Conservation (phyloP, 2,888 invertebrate species). For the Dasysyrphus albostriatus region DNA sequence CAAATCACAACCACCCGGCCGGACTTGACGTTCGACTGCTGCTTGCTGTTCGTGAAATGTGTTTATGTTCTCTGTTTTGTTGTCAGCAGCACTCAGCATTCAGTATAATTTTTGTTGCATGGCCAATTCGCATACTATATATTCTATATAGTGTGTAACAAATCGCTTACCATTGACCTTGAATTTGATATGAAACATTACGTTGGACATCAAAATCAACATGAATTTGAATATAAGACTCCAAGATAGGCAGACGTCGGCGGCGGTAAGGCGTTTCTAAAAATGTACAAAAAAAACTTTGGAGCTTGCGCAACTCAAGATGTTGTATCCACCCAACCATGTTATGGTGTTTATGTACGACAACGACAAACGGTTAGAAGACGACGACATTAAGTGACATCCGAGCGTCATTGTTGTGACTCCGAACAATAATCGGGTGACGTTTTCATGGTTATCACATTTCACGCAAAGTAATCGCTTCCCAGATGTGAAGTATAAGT, state of each 20-base stretch:
- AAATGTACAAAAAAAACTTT: slow-evolving; percentile 22
- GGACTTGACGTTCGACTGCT: slow-evolving; percentile 19
- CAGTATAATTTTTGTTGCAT: slow-evolving; percentile 62
- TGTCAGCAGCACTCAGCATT: slow-evolving; percentile 16
- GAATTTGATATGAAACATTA: slow-evolving; percentile 56
- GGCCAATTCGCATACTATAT: slow-evolving; percentile 48
- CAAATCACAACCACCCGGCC: slow-evolving; percentile 22
- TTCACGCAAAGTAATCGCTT: slow-evolving; percentile 29
- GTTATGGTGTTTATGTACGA: slow-evolving; percentile 51
- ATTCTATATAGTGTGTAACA: slow-evolving; percentile 56
- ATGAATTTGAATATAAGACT: slow-evolving; percentile 44
- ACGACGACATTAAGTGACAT: slow-evolving; percentile 46
- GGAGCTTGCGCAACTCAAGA: slow-evolving; percentile 43
- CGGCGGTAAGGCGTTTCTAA: not conserved
- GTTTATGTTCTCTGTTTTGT: slow-evolving; percentile 42
- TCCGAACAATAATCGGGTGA: slow-evolving; percentile 51
- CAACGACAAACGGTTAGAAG: not conserved
- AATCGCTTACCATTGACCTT: slow-evolving; percentile 60
- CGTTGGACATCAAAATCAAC: slow-evolving; percentile 52
- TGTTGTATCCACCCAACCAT: slow-evolving; percentile 52
- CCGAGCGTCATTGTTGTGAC: slow-evolving; percentile 56
- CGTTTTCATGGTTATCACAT: slow-evolving; percentile 69
- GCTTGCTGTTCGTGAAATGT: slow-evolving; percentile 48
- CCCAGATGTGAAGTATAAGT: slow-evolving; percentile 35
- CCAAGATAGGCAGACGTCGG: slow-evolving; percentile 6